Evolutionary conservation across 2,888 invertebrate genomes (phyloP), one percentile per base, ranked within the genome.

Genomic region (Cylindroiulus punctatus): DNA sequence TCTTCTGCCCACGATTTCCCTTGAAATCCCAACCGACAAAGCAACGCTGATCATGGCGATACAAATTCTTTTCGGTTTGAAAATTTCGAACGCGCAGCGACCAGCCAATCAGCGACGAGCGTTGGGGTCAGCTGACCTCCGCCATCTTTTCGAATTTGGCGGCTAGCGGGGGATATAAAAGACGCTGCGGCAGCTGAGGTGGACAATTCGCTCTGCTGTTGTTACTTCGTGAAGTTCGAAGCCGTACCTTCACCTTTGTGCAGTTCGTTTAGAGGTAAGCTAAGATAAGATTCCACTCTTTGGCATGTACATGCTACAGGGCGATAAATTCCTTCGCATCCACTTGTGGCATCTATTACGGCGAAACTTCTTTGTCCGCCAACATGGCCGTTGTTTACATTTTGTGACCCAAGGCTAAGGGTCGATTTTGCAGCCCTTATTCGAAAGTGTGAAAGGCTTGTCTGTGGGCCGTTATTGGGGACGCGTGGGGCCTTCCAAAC

Each of bases 121-220:
- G 8, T n/a, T 57, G 2, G 1, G 5, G 57, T 57, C 57, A 57
- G 57, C n/a, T 57, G 57, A 57, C 57, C 57, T n/a, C n/a, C 57
- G 57, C 22, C 57, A 57, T 57, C 57, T 57, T 57, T 57, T 57
- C 57, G 57, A 57, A 57, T 57, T 57, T 57, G 57, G 57, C 57
- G 57, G 57, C n/a, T 57, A 57, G 57, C 57, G 57, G n/a, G 57
- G 57, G 57, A 57, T 57, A 57, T 57, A 57, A 57, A 57, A 57
- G 57, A 22, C 1, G n/a, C 2, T n/a, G 57, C 8, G 1, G 57
- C 19, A 57, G 57, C 57, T 22, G 19, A 3, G n/a, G 22, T 14
- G n/a, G 12, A 22, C 57, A 57, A 57, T 2, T 57, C 22, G 57
- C 57, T n/a, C 22, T n/a, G 57, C n/a, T 57, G 57, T 57, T 57